Conservation (phyloP, 2,797 vertebrate genomes). For the Podarcis lilfordi region DNA sequence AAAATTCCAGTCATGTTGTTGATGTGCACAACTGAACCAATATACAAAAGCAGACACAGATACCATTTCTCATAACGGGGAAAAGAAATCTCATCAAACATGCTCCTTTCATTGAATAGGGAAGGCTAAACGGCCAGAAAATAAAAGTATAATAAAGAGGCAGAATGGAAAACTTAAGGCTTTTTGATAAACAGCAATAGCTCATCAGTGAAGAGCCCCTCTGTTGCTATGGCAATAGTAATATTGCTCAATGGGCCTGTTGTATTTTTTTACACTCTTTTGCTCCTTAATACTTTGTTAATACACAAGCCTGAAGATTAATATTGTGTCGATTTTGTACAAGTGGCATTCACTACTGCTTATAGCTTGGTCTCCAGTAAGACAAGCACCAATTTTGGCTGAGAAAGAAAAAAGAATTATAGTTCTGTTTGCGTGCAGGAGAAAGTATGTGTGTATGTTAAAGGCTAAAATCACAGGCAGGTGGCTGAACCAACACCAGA, state of each 20-base stretch:
- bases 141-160: slow-evolving; percentile 68
- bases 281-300: slow-evolving; percentile 26
- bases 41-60: slow-evolving; percentile 59
- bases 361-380: slow-evolving; percentile 55
- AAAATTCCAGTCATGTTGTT: slow-evolving; percentile 52
- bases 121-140: slow-evolving; percentile 55
- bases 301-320: slow-evolving; percentile 42
- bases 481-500: not conserved
- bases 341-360: slow-evolving; percentile 39
- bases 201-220: slow-evolving; percentile 53
- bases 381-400: slow-evolving; percentile 28
- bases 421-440: not conserved
- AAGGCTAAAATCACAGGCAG: not conserved
- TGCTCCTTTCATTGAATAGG: slow-evolving; percentile 31
- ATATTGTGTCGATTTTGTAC: slow-evolving; percentile 31
- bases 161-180: slow-evolving; percentile 68
- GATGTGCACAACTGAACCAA: slow-evolving; percentile 25
- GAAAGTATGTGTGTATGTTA: not conserved
- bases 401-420: slow-evolving; percentile 33
- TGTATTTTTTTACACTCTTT: slow-evolving; percentile 33
- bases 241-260: slow-evolving; percentile 45
- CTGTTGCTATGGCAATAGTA: slow-evolving; percentile 65
- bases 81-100: slow-evolving; percentile 42
- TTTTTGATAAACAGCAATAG: slow-evolving; percentile 70
- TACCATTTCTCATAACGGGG: slow-evolving; percentile 35